Percentiles rank a stretch among this genome's conserved stretches.
These are phyloP conservation scores for Luscinia luscinia DNA, from an alignment of 2,797 vertebrate species.

Conservation along the genomic window DNA sequence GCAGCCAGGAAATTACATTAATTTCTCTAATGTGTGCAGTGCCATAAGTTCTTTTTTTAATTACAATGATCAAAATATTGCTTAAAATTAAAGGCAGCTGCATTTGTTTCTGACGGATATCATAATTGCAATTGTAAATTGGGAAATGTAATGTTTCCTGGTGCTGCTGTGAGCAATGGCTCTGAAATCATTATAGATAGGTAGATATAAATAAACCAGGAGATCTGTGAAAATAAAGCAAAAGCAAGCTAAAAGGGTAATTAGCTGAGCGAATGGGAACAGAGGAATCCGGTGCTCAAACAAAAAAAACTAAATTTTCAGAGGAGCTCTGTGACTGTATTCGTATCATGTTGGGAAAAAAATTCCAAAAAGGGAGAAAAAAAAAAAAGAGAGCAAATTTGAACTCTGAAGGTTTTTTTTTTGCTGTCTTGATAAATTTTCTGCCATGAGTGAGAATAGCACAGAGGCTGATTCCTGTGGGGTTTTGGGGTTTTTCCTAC, in stretches of 20 bases:
- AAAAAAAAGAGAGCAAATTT: background rate
- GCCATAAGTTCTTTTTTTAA: slow-evolving; percentile 79
- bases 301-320: background rate
- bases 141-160: slow-evolving; percentile 74
- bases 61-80: slow-evolving; percentile 84
- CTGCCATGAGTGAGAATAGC: fast-evolving
- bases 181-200: slow-evolving; percentile 71
- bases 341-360: fast-evolving
- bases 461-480: background rate
- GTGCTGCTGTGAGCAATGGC: slow-evolving; percentile 75
- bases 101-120: slow-evolving; percentile 77
- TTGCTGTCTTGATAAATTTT: background rate
- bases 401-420: background rate
- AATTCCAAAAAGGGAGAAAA: fast-evolving
- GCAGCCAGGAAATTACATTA: slow-evolving; percentile 73
- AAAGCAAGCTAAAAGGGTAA: slow-evolving; percentile 75
- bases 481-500: background rate
- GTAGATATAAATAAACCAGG: slow-evolving; percentile 78
- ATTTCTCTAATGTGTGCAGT: slow-evolving; percentile 72
- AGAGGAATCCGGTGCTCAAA: background rate
- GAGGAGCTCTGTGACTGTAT: background rate
- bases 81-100: slow-evolving; percentile 81
- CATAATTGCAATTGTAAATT: slow-evolving; percentile 81
- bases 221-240: slow-evolving; percentile 72
- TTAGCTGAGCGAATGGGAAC: slow-evolving; percentile 63